Evolutionary conservation across 2,113 vertebrate genomes (phyloP).

Genomic region (Isichthys henryi): DNA sequence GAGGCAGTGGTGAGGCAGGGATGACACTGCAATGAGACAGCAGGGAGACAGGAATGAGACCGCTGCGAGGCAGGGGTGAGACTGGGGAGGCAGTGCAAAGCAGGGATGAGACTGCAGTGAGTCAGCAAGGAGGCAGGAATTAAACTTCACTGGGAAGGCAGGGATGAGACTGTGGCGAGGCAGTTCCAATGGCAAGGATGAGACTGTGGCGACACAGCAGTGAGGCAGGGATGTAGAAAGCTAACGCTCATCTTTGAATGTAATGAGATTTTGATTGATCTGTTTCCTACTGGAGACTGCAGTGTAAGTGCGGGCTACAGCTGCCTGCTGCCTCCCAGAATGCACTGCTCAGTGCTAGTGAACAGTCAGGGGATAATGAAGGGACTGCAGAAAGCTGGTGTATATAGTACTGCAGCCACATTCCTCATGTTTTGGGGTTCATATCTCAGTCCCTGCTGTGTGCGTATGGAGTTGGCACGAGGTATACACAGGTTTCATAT

Average conservation of each 20-base stretch:
- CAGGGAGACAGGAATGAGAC: too few species aligned
- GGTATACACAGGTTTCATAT: not conserved
- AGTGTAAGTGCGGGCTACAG: not conserved
- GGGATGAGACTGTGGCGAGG: not conserved
- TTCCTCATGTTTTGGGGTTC: not conserved
- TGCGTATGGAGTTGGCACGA: not conserved
- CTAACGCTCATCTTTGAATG: not conserved
- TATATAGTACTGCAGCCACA: not conserved
- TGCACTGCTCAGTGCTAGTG: not conserved
- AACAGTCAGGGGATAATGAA: not conserved
- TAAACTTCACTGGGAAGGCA: not conserved
- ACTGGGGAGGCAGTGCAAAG: too few species aligned
- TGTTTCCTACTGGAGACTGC: not conserved
- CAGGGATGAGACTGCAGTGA: too few species aligned
- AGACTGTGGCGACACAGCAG: not conserved
- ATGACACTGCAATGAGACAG: too few species aligned
- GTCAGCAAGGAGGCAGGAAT: too few species aligned
- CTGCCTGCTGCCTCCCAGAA: not conserved
- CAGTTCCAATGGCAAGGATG: not conserved
- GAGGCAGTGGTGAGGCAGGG: too few species aligned
- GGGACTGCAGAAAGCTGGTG: too few species aligned
- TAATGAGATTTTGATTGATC: constrained; percentile 1
- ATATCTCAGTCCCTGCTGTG: not conserved
- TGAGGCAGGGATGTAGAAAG: not conserved
- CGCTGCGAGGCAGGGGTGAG: not conserved